These are phyloP conservation scores for Peromyscus maniculatus DNA, from an alignment of 2,113 vertebrate genomes.

Conservation along the genomic window DNA sequence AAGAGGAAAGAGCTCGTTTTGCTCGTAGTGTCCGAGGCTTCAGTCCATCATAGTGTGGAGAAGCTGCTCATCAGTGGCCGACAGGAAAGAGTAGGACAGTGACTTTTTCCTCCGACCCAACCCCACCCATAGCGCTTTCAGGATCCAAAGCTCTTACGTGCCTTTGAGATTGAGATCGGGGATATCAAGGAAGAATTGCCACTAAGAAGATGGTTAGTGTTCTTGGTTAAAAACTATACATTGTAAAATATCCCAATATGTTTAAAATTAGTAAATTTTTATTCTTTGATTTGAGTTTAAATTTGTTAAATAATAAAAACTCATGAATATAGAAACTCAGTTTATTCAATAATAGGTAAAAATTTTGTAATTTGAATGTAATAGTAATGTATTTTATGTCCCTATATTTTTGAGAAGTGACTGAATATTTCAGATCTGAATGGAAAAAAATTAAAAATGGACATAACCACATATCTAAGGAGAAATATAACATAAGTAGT, in stretches of 20 bases:
- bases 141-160: not conserved
- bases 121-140: not conserved
- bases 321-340: not conserved
- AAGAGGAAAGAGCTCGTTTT: not conserved
- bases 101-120: not conserved
- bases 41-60: too few species aligned
- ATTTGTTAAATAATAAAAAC: constrained; percentile 1
- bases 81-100: not conserved
- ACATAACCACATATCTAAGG: not conserved
- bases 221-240: not conserved
- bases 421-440: constrained; percentile 19
- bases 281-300: constrained; percentile 10
- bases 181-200: constrained; percentile 6
- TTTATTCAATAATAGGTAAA: constrained; percentile 11
- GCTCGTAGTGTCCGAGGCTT: not conserved
- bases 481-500: constrained; percentile 22
- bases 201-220: not conserved
- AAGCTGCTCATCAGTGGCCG: not conserved
- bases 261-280: constrained; percentile 29
- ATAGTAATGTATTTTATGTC: not conserved
- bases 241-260: not conserved
- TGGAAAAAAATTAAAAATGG: constrained; percentile 18
- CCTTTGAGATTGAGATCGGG: constrained; percentile 17
- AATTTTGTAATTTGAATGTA: not conserved
- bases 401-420: not conserved